Base-by-base conservation (phyloP, 2,113 vertebrate species). In the Sander lucioperca region DNA sequence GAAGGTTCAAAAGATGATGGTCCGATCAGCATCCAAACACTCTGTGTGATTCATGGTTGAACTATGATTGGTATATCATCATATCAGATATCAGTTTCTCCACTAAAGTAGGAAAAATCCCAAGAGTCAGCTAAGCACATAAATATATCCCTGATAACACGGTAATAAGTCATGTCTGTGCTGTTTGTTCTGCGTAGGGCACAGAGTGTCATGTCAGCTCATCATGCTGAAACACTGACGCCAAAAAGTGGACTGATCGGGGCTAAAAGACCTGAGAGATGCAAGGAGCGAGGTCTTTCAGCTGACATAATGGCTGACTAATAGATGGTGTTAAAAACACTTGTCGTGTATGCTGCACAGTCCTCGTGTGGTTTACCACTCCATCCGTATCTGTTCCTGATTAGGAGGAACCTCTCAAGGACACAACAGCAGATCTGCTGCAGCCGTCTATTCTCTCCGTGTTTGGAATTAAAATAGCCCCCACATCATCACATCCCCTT, bases 341-440 rank as follows among this genome's bases (percentile, higher is more conserved):
- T 63, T 48, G 13, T 47, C 13, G 47, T 18, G 48, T 25, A 27
- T 36, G 15, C 47, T 18, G 10, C 16, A 43, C 43, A 54, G 27
- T 45, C 39, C 33, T 27, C 0, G 12, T 50, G 69, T 36, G 43
- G 16, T 67, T 67, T 11, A 15, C 39, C 27, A 16, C 39, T 57
- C 16, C 18, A 3, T 43, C 5, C 18, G 21, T 80, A 80, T 87
- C 85, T 68, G 0, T 8, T 33, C 14, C 62, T 39, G 81, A 84
- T 87, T 54, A 76, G 9, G 5, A 15, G 23, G 43, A 73, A 62
- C 15, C 21, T 71, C 47, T 61, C 62, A 86, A 86, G 84, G 79
- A 78, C 79, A 68, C n/a, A 73, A 72, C 58, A 70, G 27, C 57
- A 11, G 54, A 66, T 61, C 61, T 54, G 62, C 43, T 47, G 0